A percentile compares a stretch with the other conserved stretches of the same genome.
Evolutionary conservation across 2,888 invertebrate species (phyloP).

Genomic region (Melieria crassipennis): DNA sequence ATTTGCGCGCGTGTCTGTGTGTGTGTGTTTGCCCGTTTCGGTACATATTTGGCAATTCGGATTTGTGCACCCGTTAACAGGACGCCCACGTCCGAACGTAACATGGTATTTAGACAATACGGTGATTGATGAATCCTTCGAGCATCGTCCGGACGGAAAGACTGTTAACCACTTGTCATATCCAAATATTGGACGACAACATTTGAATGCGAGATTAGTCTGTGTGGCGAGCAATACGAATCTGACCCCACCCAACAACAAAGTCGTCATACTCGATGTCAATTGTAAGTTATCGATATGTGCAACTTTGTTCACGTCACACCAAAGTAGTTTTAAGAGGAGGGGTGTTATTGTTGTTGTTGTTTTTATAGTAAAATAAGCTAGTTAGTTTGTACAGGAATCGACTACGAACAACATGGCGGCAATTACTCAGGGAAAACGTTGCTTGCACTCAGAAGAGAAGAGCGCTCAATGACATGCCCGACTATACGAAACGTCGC

Average conservation of each 20-base stretch:
- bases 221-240: slow-evolving; percentile 91
- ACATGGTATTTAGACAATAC: slow-evolving; percentile 88
- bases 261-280: slow-evolving; percentile 82
- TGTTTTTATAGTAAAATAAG: no score
- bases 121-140: slow-evolving; percentile 84
- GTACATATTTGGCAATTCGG: not conserved
- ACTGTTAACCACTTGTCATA: slow-evolving; percentile 84
- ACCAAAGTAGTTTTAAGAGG: no score
- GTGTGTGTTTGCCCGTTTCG: slow-evolving; percentile 4
- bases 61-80: slow-evolving; percentile 63
- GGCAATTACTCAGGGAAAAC: no score
- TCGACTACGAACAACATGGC: no score
- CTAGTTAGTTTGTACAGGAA: no score
- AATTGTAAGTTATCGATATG: slow-evolving; percentile 76
- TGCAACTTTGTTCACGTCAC: not conserved
- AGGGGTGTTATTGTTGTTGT: no score
- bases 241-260: slow-evolving; percentile 79
- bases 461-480: no score
- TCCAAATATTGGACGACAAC: slow-evolving; percentile 82
- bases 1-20: not conserved
- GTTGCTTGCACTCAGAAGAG: no score
- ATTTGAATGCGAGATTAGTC: slow-evolving; percentile 83
- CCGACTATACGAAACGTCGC: no score
- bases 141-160: slow-evolving; percentile 74
- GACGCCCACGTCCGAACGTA: slow-evolving; percentile 80